These are phyloP conservation scores for Petrocephalus sullivani DNA, from an alignment of 2,797 vertebrate genomes.

Conservation along the genomic window DNA sequence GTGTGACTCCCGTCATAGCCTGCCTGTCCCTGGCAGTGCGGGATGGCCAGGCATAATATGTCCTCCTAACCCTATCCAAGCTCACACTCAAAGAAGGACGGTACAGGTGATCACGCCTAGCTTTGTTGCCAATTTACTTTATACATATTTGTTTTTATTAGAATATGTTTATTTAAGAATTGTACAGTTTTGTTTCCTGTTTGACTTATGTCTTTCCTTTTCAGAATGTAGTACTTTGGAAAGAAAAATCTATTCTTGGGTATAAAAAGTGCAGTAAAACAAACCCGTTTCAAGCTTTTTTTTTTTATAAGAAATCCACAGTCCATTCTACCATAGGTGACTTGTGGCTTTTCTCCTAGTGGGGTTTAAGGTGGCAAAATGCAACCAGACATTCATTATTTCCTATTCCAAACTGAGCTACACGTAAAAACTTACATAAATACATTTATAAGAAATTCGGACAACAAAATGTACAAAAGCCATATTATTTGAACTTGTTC, in stretches of 20 bases:
- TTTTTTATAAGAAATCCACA: not conserved
- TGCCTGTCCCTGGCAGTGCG: not conserved
- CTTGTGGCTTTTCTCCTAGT: not conserved
- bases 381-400: not conserved
- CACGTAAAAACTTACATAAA: not conserved
- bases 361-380: not conserved
- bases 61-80: not conserved
- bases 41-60: not conserved
- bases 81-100: not conserved
- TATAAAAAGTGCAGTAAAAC: not conserved
- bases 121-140: not conserved
- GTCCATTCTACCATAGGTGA: not conserved
- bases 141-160: constrained; percentile 6
- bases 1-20: not conserved
- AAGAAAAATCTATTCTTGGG: not conserved
- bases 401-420: not conserved
- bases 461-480: not conserved
- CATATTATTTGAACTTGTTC: not conserved
- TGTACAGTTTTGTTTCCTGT: constrained; percentile 15
- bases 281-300: not conserved
- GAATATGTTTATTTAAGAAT: not conserved
- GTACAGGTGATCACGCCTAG: not conserved
- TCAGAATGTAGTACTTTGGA: not conserved
- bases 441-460: not conserved
- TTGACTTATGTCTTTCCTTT: not conserved